Percentiles rank a stretch among this genome's conserved stretches.
Conservation (phyloP, 2,797 vertebrate genomes). For the Chelonia mydas region DNA sequence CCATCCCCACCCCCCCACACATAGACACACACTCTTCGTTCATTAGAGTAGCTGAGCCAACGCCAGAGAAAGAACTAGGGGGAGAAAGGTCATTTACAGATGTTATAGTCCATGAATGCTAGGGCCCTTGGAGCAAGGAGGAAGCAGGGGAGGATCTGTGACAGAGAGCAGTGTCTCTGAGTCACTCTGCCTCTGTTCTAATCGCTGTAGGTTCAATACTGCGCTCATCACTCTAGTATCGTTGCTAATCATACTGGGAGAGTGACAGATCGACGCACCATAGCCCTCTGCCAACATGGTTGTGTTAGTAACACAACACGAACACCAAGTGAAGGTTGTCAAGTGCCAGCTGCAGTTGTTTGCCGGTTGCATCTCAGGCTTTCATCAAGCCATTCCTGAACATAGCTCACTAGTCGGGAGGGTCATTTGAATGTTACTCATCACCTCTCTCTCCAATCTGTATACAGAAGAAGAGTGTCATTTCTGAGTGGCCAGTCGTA, state of each 20-base stretch:
- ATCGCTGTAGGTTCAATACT: background rate
- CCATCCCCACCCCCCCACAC: rapidly evolving
- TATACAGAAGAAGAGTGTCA: background rate
- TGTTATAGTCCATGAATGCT: background rate
- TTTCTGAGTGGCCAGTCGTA: background rate
- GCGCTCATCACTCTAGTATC: background rate
- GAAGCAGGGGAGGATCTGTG: background rate
- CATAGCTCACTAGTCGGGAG: background rate
- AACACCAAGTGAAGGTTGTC: background rate
- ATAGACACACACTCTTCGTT: background rate
- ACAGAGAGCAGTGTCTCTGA: background rate
- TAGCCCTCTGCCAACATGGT: background rate
- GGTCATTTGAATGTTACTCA: background rate
- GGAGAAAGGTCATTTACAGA: background rate
- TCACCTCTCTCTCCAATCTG: background rate
- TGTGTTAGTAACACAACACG: background rate
- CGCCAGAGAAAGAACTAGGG: background rate
- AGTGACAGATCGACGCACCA: background rate
- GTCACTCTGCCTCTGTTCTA: background rate
- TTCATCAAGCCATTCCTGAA: too few relatives aligned
- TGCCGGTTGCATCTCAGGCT: background rate
- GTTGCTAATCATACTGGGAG: background rate
- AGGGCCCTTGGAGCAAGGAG: background rate
- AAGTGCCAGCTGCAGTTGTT: background rate
- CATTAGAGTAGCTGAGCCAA: background rate